These are phyloP conservation scores for Noctua comes DNA, from an alignment of 2,888 invertebrate genomes.

Conservation along the genomic window DNA sequence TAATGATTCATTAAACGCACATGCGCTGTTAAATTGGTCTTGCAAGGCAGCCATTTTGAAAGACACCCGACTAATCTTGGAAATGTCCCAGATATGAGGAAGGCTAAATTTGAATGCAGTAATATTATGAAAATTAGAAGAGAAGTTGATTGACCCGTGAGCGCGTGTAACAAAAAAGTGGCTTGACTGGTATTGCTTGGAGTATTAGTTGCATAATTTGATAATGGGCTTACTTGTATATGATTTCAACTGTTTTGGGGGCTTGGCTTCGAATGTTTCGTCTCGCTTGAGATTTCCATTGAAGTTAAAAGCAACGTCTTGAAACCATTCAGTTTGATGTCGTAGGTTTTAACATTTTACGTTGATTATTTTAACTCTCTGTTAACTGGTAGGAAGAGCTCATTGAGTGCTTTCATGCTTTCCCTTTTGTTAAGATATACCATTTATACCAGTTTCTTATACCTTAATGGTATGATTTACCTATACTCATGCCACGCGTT, in stretches of 20 bases:
- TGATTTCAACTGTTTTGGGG: constrained; percentile 21
- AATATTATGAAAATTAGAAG: constrained; percentile 34
- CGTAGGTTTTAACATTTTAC: background rate
- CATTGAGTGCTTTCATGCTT: background rate
- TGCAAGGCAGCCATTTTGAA: constrained; percentile 20
- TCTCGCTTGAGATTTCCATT: background rate
- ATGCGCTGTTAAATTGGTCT: background rate
- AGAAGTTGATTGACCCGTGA: constrained; percentile 59
- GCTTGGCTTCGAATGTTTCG: constrained; percentile 37
- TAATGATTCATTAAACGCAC: background rate
- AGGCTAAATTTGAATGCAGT: constrained; percentile 34
- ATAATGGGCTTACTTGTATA: constrained; percentile 27
- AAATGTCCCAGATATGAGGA: constrained; percentile 15
- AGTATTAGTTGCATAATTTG: constrained; percentile 56
- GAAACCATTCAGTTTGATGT: background rate
- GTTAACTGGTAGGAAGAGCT: background rate
- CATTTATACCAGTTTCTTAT: background rate
- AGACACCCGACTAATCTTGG: constrained; percentile 10
- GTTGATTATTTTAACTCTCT: background rate
- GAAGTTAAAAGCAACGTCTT: constrained; percentile 6
- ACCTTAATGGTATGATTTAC: background rate
- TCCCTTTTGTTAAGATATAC: background rate
- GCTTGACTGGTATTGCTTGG: constrained; percentile 28
- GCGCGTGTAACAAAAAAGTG: constrained; percentile 39
- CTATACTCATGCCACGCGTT: constrained; percentile 18